Evolutionary conservation across 2,113 vertebrate species (phyloP).

Genomic region (Cheilinus undulatus): DNA sequence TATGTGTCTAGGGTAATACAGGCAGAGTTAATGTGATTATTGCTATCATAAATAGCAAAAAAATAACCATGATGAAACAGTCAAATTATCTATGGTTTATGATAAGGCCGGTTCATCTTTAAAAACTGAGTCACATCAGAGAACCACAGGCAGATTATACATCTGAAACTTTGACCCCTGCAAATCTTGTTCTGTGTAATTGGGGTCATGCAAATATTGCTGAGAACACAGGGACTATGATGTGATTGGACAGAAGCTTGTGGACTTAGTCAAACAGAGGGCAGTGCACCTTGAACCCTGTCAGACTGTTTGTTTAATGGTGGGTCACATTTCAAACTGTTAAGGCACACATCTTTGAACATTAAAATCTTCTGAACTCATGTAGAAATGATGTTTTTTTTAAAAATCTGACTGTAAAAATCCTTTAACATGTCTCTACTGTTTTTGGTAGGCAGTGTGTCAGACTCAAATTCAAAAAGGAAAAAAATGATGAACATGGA

Average conservation of each 20-base stretch:
- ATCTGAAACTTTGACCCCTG: constrained; percentile 72
- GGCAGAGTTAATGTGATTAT: not conserved
- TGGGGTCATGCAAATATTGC: constrained; percentile 76
- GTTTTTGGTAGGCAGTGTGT: too few relatives aligned
- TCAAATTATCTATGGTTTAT: not conserved
- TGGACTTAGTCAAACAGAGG: constrained; percentile 46
- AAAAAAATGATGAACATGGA: constrained; percentile 17
- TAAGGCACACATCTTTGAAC: constrained; percentile 8
- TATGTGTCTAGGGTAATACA: not conserved
- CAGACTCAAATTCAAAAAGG: too few relatives aligned
- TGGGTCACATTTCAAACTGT: constrained; percentile 45
- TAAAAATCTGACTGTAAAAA: constrained; percentile 6
- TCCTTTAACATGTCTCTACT: too few relatives aligned
- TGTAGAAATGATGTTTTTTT: not conserved
- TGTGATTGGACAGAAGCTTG: constrained; percentile 63
- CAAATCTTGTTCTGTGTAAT: constrained; percentile 66
- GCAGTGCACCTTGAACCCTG: constrained; percentile 64
- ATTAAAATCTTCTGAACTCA: not conserved
- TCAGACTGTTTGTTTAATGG: constrained; percentile 38
- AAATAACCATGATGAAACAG: constrained; percentile 11
- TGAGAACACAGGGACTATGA: constrained; percentile 49
- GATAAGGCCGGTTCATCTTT: not conserved
- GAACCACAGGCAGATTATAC: constrained; percentile 61
- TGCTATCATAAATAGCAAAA: not conserved
- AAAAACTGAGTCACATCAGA: constrained; percentile 1